Conservation (phyloP, 2,113 vertebrate species). For the Carollia perspicillata region DNA sequence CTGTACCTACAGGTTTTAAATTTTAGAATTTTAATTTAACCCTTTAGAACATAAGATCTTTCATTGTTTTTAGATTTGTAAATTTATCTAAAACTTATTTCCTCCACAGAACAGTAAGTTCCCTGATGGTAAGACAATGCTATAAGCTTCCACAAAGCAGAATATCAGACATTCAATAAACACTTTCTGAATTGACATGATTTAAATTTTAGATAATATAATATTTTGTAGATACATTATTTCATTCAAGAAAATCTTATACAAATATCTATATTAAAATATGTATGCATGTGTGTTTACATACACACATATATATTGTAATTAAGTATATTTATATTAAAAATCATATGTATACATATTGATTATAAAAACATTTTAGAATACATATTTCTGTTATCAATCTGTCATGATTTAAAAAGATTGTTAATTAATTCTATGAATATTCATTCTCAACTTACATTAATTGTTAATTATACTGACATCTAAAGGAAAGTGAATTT, state of each 20-base stretch:
- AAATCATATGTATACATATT: neutral
- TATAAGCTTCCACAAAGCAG: neutral
- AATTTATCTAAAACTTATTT: neutral
- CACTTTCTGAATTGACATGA: neutral
- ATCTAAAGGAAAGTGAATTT: neutral
- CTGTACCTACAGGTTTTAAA: neutral
- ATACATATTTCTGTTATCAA: neutral
- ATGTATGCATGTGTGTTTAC: neutral
- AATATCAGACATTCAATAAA: neutral
- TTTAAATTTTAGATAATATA: neutral
- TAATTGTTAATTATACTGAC: constrained; percentile 6
- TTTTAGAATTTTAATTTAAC: neutral
- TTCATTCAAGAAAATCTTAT: neutral
- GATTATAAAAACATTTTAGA: neutral
- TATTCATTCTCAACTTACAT: neutral
- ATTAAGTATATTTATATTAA: neutral
- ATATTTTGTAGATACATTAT: neutral
- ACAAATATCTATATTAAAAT: neutral
- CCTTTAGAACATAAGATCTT: neutral
- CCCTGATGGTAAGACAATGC: neutral
- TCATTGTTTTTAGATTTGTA: neutral
- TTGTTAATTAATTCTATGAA: neutral
- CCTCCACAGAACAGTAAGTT: neutral
- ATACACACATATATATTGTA: neutral
- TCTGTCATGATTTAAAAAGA: neutral